Percentiles rank a stretch among this genome's conserved stretches.
These are phyloP conservation scores for Drosophila putrida DNA, from an alignment of 2,888 invertebrate genomes.

Conservation along the genomic window DNA sequence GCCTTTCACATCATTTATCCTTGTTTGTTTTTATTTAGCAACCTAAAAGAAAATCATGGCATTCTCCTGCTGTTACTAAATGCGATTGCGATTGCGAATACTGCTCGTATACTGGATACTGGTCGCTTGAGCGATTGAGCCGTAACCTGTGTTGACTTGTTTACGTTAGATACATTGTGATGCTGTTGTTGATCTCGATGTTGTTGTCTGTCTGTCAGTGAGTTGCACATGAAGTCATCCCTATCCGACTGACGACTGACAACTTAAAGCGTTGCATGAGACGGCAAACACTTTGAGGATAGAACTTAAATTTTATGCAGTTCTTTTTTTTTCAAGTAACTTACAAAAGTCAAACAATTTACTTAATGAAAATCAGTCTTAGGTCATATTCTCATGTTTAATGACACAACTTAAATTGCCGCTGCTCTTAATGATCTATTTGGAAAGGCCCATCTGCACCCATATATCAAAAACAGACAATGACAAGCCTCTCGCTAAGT, in stretches of 20 bases:
- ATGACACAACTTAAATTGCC: constrained; percentile 19
- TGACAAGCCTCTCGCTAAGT: constrained; percentile 60
- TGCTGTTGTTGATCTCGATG: constrained; percentile 37
- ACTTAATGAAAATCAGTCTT: neutral
- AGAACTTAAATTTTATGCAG: neutral
- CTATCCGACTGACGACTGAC: neutral
- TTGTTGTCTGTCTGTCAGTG: too few relatives aligned
- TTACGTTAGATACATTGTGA: constrained; percentile 55
- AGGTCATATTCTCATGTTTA: neutral
- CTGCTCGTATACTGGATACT: constrained; percentile 9
- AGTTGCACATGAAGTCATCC: constrained; percentile 51
- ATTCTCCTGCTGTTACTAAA: constrained; percentile 30
- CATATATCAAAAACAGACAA: constrained; percentile 71
- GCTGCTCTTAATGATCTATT: constrained; percentile 29
- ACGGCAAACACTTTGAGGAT: neutral
- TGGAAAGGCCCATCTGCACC: constrained; percentile 43
- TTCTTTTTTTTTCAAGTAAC: too few relatives aligned
- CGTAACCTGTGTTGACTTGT: constrained; percentile 73
- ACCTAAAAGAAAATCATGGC: constrained; percentile 54
- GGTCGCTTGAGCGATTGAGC: constrained; percentile 75
- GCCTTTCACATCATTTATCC: constrained; percentile 80
- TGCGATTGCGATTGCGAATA: constrained; percentile 9
- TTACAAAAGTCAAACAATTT: too few relatives aligned
- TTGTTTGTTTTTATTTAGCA: constrained; percentile 80
- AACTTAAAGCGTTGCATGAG: neutral